Base-by-base conservation (phyloP, 2,888 invertebrate genomes). In the Protonemura montana region DNA sequence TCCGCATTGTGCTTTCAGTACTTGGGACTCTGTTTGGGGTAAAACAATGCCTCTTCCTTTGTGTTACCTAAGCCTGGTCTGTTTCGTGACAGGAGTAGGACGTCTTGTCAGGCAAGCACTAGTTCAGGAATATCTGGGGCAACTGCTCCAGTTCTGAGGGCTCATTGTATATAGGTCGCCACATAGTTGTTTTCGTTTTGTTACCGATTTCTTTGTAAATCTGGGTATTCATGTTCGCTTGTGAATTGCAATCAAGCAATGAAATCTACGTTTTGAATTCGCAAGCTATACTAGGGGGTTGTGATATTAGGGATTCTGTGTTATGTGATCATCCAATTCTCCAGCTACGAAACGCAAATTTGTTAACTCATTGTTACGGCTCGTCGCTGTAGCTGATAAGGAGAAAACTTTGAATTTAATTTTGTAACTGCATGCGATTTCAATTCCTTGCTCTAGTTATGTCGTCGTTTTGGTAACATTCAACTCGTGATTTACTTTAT, bases 91-190 rank as follows among this genome's bases (percentile, higher is more conserved):
- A 10, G 7, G 59, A 3, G 59, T 13, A 1, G 6, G 7, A 10
- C 35, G 76, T 21, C 13, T 27, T 29, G 28, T 26, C 59, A 21
- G 59, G 59, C 59, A 21, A 21, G 83, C 59, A 16, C 29, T 21
- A 83, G 76, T 80, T 84, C 86, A n/a, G n/a, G 59, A 26, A 76
- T 85, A 27, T 25, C 85, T 83, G 86, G 27, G 76, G 85, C 86
- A 84, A 76, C 82, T 28, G 28, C 80, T 42, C 86, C 35, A 84
- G 30, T 85, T 78, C 13, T 16, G 59, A 13, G 59, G 21, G 59
- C 21, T 59, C 59, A 59, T 59, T 21, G 13, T 2, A 59, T 59
- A 7, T 13, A 59, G 59, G 59, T 59, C 59, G 13, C 13, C 59
- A n/a, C n/a, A n/a, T n/a, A n/a, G 59, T 59, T 21, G 59, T 59